These are phyloP conservation scores for Charanyca ferruginea DNA, from an alignment of 2,888 invertebrate species.

Conservation along the genomic window DNA sequence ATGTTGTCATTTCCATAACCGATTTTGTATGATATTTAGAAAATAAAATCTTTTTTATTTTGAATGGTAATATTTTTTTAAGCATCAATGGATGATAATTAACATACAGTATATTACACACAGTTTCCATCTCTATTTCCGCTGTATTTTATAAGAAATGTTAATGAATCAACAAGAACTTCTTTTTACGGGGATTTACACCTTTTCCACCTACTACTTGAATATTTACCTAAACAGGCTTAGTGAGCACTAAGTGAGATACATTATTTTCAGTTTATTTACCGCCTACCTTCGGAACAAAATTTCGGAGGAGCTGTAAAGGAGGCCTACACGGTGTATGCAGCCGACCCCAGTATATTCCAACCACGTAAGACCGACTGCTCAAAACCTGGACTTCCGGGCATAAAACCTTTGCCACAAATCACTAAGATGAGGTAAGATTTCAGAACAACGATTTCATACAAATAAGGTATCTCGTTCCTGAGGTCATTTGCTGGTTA, in stretches of 20 bases:
- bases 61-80: no score
- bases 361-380: constrained; percentile 88
- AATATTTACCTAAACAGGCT: not conserved
- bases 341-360: constrained; percentile 95
- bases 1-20: no score
- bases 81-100: no score
- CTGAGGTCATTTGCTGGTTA: not conserved
- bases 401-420: constrained; percentile 89
- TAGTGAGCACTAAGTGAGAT: not conserved
- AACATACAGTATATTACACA: no score
- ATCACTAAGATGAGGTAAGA: constrained; percentile 92
- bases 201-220: no score
- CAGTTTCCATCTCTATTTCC: no score
- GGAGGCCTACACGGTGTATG: constrained; percentile 94
- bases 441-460: not conserved
- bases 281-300: constrained; percentile 94
- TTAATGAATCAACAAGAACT: no score
- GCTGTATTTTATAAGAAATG: no score
- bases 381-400: constrained; percentile 79
- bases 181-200: no score
- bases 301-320: constrained; percentile 94
- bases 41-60: no score
- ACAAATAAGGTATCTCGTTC: not conserved
- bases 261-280: constrained; percentile 92
- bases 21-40: no score